Evolutionary conservation across 2,888 invertebrate species (phyloP).

Genomic region (Diloba caeruleocephala): DNA sequence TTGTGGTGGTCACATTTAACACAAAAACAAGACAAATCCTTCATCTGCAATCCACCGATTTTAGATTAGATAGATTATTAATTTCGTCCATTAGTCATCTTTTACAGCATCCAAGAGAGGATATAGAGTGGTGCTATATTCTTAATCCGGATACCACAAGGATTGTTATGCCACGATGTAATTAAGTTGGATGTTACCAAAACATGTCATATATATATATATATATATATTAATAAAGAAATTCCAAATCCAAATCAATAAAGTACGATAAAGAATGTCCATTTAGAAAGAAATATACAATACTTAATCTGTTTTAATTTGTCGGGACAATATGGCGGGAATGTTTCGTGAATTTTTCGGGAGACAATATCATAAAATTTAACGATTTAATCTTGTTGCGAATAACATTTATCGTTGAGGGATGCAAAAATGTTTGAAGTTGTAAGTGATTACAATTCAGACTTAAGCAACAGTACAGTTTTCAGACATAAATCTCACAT

Average conservation of each 20-base stretch:
- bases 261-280: background rate
- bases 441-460: background rate
- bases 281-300: slow-evolving; percentile 1
- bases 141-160: no score
- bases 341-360: slow-evolving; percentile 2
- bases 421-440: slow-evolving; percentile 5
- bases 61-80: no score
- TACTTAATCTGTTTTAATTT: slow-evolving; percentile 14
- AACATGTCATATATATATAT: no score
- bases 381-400: slow-evolving; percentile 31
- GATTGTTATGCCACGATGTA: no score
- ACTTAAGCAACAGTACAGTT: background rate
- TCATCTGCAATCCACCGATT: no score
- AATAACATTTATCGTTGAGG: slow-evolving; percentile 14
- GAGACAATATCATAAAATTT: slow-evolving; percentile 38
- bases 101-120: no score
- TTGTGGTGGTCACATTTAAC: no score
- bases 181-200: no score
- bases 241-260: background rate
- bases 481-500: no score
- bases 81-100: no score
- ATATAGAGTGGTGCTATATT: no score
- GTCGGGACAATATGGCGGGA: slow-evolving; percentile 5
- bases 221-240: background rate
- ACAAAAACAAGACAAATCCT: no score